phyloP scores from a whole-genome alignment of 2,113 vertebrate genomes.

The Scalopus aquaticus region DNA sequence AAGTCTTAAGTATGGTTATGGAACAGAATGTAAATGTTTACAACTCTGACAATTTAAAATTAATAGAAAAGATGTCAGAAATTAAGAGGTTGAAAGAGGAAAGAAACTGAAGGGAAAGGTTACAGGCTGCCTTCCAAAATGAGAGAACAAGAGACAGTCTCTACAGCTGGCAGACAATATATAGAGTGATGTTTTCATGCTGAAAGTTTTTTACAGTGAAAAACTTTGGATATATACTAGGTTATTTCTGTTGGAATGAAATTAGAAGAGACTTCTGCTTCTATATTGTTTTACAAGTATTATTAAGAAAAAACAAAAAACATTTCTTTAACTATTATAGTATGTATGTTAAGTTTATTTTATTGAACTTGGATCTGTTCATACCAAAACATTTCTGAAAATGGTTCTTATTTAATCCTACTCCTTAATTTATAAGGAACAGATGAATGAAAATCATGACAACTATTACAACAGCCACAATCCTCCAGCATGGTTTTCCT shows the following conservation, averaged over 20 bases:
- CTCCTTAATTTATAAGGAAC: not conserved
- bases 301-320: not conserved
- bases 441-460: not conserved
- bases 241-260: not conserved
- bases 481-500: not conserved
- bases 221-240: not conserved
- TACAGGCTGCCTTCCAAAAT: not conserved
- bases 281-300: not conserved
- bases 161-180: not conserved
- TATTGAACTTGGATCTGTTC: not conserved
- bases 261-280: not conserved
- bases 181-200: not conserved
- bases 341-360: not conserved
- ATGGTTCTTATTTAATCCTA: not conserved
- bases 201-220: not conserved
- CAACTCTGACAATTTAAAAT: not conserved
- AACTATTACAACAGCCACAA: not conserved
- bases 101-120: not conserved
- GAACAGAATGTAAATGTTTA: not conserved
- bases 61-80: not conserved
- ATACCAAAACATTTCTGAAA: not conserved
- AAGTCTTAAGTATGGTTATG: not conserved
- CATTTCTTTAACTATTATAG: not conserved
- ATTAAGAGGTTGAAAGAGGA: not conserved
- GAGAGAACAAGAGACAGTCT: not conserved